Conservation (phyloP, 1,140 invertebrate genomes). For the Heliconius hewitsoni region DNA sequence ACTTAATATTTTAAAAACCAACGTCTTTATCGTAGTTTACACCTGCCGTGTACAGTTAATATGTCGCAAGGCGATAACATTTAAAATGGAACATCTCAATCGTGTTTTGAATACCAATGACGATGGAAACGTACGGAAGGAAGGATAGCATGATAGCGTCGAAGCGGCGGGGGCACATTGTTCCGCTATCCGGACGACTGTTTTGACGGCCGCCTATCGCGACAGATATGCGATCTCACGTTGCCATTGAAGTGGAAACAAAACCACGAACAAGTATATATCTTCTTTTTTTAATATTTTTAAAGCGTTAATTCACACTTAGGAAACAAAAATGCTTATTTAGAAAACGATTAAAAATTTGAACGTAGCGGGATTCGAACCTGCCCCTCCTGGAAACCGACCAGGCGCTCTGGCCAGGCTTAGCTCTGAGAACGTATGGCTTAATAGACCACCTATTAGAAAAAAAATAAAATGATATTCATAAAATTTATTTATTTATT, state of each 20-base stretch:
- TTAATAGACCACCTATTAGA: too few relatives aligned
- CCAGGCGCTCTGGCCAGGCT: too few relatives aligned
- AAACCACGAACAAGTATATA: slow-evolving; percentile 8
- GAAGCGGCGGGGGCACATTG: slow-evolving; percentile 47
- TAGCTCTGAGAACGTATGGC: too few relatives aligned
- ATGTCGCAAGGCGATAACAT: slow-evolving; percentile 29
- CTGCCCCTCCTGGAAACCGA: too few relatives aligned
- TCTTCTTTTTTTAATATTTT: too few relatives aligned
- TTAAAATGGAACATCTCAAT: slow-evolving; percentile 47
- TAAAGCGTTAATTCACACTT: too few relatives aligned
- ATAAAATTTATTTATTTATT: too few relatives aligned
- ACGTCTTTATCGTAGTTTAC: neutral
- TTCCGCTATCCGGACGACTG: slow-evolving; percentile 52
- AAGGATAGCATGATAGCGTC: slow-evolving; percentile 41
- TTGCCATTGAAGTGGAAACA: slow-evolving; percentile 28
- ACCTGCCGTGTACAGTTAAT: slow-evolving; percentile 25
- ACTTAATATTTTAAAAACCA: neutral
- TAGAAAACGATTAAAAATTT: too few relatives aligned
- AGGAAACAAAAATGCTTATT: too few relatives aligned
- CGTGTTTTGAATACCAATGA: slow-evolving; percentile 64
- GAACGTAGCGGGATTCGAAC: too few relatives aligned
- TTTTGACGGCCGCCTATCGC: slow-evolving; percentile 53
- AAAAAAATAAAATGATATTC: too few relatives aligned
- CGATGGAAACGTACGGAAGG: slow-evolving; percentile 37
- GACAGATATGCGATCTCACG: slow-evolving; percentile 44